Percentiles rank a stretch among this genome's conserved stretches.
phyloP scores from a whole-genome alignment of 1,140 invertebrate genomes.

The Hycleus cichorii region DNA sequence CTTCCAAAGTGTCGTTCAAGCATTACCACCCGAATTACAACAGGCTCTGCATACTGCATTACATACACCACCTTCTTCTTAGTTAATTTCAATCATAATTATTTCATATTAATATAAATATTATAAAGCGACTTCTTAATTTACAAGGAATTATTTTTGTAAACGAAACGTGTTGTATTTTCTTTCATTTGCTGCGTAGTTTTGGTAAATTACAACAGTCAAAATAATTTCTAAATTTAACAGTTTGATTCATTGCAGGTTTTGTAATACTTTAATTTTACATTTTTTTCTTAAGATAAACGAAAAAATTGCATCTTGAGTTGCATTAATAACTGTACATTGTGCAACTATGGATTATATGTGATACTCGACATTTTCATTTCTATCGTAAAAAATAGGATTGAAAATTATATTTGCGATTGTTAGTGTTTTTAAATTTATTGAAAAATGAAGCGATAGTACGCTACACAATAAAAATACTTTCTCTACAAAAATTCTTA shows the following conservation, averaged over 20 bases:
- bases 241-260: too few species aligned
- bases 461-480: background rate
- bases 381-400: conserved; percentile 1
- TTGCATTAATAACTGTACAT: conserved; percentile 21
- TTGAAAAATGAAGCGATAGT: conserved; percentile 9
- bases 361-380: conserved; percentile 28
- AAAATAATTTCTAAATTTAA: too few species aligned
- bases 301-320: too few species aligned
- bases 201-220: background rate
- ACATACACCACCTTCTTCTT: conserved; percentile 24
- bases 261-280: too few species aligned
- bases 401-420: conserved; percentile 23
- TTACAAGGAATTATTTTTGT: background rate
- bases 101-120: conserved; percentile 3
- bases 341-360: conserved; percentile 27
- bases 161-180: background rate
- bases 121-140: background rate
- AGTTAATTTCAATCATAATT: conserved; percentile 3
- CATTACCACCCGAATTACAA: conserved; percentile 71
- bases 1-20: conserved; percentile 73
- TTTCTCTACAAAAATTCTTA: too few species aligned
- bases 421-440: conserved; percentile 23
- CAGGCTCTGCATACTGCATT: conserved; percentile 68
- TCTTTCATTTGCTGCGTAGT: background rate
- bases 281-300: background rate